These are phyloP conservation scores for Metallyticus violacea DNA, from an alignment of 2,888 invertebrate genomes.

Conservation along the genomic window DNA sequence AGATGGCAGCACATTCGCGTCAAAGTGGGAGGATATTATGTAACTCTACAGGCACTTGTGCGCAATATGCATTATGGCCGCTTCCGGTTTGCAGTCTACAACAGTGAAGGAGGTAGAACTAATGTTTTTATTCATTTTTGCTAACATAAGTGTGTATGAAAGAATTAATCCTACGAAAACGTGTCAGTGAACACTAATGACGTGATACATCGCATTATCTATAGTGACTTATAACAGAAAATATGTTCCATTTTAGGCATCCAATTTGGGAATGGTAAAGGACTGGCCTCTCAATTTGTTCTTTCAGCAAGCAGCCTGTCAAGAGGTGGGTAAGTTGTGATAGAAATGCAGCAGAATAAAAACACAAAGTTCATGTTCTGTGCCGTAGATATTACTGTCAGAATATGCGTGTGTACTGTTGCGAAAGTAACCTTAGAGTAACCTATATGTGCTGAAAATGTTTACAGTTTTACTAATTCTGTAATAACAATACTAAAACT, in stretches of 20 bases:
- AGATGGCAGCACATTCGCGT: background rate
- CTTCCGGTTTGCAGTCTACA: conserved; percentile 11
- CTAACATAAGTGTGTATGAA: background rate
- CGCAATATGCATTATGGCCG: conserved; percentile 18
- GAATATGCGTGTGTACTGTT: background rate
- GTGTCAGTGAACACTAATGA: background rate
- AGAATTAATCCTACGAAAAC: background rate
- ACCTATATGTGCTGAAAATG: background rate
- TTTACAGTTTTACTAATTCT: background rate
- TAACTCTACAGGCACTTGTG: background rate
- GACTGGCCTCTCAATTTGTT: conserved; percentile 59
- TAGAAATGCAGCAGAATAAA: conserved; percentile 20
- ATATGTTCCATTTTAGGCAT: conserved; percentile 29
- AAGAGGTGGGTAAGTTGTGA: conserved; percentile 72
- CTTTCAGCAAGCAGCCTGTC: conserved; percentile 65
- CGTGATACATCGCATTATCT: background rate
- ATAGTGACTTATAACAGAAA: background rate
- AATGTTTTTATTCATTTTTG: conserved; percentile 3
- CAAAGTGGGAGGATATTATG: background rate
- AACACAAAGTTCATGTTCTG: conserved; percentile 21
- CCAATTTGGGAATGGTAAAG: conserved; percentile 61
- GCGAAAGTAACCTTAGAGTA: background rate
- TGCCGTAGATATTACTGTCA: background rate
- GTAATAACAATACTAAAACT: background rate
- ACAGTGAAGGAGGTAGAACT: conserved; percentile 15